Percentiles rank a stretch among this genome's conserved stretches.
phyloP scores from a whole-genome alignment of 2,888 invertebrate species.

The Macrosoma leucophasiata region DNA sequence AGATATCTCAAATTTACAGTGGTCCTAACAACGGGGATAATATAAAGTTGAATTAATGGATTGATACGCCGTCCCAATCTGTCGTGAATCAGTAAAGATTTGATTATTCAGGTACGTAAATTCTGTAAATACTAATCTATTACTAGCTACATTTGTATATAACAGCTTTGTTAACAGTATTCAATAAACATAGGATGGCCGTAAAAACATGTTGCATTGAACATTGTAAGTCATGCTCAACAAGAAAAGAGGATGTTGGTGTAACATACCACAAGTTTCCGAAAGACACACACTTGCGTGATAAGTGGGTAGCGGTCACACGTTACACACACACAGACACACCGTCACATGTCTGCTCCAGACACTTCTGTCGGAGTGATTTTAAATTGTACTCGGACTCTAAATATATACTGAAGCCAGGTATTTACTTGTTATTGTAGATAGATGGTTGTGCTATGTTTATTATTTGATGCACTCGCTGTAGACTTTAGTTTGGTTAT shows the following conservation, averaged over 20 bases:
- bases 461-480: too few species aligned
- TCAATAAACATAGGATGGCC: conserved; percentile 78
- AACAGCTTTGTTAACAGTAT: too few species aligned
- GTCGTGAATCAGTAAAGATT: too few species aligned
- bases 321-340: conserved; percentile 69
- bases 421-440: conserved; percentile 36
- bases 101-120: too few species aligned
- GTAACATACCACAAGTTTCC: conserved; percentile 87
- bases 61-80: too few species aligned
- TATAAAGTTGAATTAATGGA: too few species aligned
- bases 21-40: too few species aligned
- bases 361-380: conserved; percentile 84
- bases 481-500: too few species aligned
- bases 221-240: conserved; percentile 78
- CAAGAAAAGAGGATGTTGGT: conserved; percentile 78
- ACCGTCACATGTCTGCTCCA: conserved; percentile 81
- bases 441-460: too few species aligned
- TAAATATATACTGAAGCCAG: conserved; percentile 81
- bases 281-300: conserved; percentile 74
- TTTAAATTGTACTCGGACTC: conserved; percentile 82
- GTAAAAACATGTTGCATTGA: conserved; percentile 77
- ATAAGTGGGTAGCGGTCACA: conserved; percentile 80
- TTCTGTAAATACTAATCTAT: too few species aligned
- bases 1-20: too few species aligned
- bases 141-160: too few species aligned